Base-by-base conservation (phyloP, 53 echinoderm and acorn worm genomes). In the Astropecten irregularis region DNA sequence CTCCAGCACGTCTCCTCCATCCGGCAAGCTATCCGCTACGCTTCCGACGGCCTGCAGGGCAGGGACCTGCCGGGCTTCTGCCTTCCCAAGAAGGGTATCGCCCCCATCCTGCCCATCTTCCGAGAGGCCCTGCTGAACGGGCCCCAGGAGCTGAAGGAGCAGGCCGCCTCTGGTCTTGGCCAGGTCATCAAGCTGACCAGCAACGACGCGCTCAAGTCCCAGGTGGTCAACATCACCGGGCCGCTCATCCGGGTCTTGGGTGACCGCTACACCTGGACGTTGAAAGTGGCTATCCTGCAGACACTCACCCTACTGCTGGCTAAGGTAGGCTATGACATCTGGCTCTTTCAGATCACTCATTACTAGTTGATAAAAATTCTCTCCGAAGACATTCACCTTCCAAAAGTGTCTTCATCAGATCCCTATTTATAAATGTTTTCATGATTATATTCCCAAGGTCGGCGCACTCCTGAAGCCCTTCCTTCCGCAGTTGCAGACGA, bases 401-500 rank as follows among this genome's bases (percentile, higher is more conserved):
- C n/a, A n/a, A n/a, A n/a, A n/a, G n/a, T n/a, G n/a, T n/a, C n/a
- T n/a, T n/a, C n/a, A n/a, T n/a, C n/a, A n/a, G n/a, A n/a, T n/a
- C n/a, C n/a, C n/a, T n/a, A n/a, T n/a, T n/a, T n/a, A n/a, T n/a
- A n/a, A n/a, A n/a, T n/a, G n/a, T n/a, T n/a, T n/a, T n/a, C n/a
- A n/a, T n/a, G n/a, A n/a, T n/a, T n/a, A n/a, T n/a, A n/a, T n/a
- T 34, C 29, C 10, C 13, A 52, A 99, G 99, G 99, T 99, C 29
- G 99, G 99, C 60, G 92, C 92, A 35, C 88, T 95, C n/a, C 88
- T 99, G 52, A 99, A 99, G 73, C 92, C 99, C 5, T 99, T 99
- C 90, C 86, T 99, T 32, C 99, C 99, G 6, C 99, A 99, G 73
- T 88, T 99, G 4, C 99, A 99, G 46, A 95, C 94, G 15, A 94